Conservation (phyloP, 1,140 invertebrate species). For the Ceratina japonica region DNA sequence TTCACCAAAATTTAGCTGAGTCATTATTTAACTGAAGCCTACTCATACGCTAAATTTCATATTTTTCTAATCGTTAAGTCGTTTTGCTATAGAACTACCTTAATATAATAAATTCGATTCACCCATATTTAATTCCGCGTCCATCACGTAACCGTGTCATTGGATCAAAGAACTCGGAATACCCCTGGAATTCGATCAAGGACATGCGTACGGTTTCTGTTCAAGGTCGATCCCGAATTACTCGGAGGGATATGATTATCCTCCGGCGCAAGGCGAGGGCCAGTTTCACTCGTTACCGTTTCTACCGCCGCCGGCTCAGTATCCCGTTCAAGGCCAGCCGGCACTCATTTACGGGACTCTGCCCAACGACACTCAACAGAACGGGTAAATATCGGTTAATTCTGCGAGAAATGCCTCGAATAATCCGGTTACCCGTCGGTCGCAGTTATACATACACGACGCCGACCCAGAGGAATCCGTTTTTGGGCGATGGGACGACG, state of each 20-base stretch:
- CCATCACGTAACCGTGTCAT: background rate
- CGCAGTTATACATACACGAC: conserved; percentile 57
- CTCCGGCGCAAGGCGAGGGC: conserved; percentile 59
- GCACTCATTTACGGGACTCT: conserved; percentile 61
- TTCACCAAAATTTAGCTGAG: too few relatives aligned
- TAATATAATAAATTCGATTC: conserved; percentile 3
- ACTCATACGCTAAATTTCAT: too few relatives aligned
- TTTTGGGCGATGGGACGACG: conserved; percentile 22
- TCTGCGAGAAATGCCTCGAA: too few relatives aligned
- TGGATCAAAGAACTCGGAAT: background rate
- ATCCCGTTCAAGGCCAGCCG: conserved; percentile 52
- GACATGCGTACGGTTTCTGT: background rate
- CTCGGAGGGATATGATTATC: conserved; percentile 69
- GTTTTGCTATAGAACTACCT: too few relatives aligned
- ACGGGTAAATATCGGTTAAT: conserved; percentile 49
- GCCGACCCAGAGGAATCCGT: conserved; percentile 52
- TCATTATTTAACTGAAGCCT: too few relatives aligned
- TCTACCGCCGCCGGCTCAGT: conserved; percentile 29
- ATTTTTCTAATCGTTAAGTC: too few relatives aligned
- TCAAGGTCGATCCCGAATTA: conserved; percentile 63
- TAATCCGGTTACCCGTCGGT: background rate
- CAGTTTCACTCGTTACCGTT: conserved; percentile 61
- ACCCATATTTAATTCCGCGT: background rate
- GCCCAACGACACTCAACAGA: conserved; percentile 58
- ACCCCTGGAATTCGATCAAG: background rate